Base-by-base conservation (phyloP, 2,113 vertebrate species). In the Anseranas semipalmata region DNA sequence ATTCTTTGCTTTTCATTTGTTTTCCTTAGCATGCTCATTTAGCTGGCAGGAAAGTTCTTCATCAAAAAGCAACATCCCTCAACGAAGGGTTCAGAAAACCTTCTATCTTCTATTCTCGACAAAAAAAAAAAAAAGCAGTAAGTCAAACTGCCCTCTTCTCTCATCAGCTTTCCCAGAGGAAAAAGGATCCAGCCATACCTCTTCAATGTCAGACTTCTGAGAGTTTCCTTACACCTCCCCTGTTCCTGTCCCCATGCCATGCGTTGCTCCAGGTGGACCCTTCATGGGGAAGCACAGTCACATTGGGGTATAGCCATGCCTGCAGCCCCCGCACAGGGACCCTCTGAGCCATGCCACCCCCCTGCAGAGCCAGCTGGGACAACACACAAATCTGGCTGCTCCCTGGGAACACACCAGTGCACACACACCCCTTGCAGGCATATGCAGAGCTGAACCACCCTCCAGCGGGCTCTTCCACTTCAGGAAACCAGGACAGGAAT, bases 41-140 rank as follows among this genome's bases (percentile, higher is more conserved):
- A 86, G 67, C 37, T 90, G 58, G 15, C 56, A 71, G 41, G 13
- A 88, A 91, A 59, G 46, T n/a, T 93, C 37, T n/a, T 71, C 43
- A 56, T 59, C 12, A 7, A 25, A 86, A 65, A 78, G 17, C 2
- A 11, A 59, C 66, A 71, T 53, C 35, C 27, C 62, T 53, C 72
- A 35, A 10, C 45, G 56, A 60, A 9, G 35, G 53, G 37, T 48
- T 89, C 75, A 86, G 76, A 80, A 93, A 67, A 67, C 2, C 16
- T 67, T 72, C 70, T 56, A 18, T 21, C 14, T 39, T 35, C 50
- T 48, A n/a, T 19, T 39, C 37, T 6, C 63, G 35, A 39, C 71
- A 55, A 76, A 84, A 86, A 68, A 5, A 46, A 50, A 52, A 25
- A 52, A 50, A 52, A 52, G 50, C 6, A 81, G 59, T 50, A 14